Base-by-base conservation (phyloP, 35 echinoderm and acorn worm genomes). In the Chiridota heheva region DNA sequence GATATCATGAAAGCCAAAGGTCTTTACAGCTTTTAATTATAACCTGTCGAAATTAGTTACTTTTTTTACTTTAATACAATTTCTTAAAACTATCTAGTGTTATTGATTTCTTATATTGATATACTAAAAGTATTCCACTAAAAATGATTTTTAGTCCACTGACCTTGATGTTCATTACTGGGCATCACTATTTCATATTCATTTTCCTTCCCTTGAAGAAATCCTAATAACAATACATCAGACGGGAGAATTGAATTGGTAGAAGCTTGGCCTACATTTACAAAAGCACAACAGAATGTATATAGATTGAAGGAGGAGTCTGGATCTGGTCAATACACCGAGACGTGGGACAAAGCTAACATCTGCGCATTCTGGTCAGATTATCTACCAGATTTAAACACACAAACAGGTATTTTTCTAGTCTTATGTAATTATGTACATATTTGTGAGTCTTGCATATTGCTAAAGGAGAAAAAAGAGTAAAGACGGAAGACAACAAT, bases 321-420 rank as follows among this genome's bases (percentile, higher is more conserved):
- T 33, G 71, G 87, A 7, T 40, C 49, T 26, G 81, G 70, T 30
- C 51, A 38, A 15, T 4, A 30, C 13, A 34, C 62, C 1, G 83
- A 76, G 18, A 43, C 60, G 46, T 90, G 88, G 31, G 75, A 85
- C 8, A 61, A 64, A 42, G 76, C 80, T n/a, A 58, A 91, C 26
- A 42, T 60, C 33, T 97, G 93, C 46, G 84, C 80, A 20, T 97
- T 97, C 66, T 97, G 93, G 93, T 77, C 76, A 39, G 84, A 91
- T 10, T 91, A 97, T 55, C 51, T 87, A 57, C 88, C 93, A 17
- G 84, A 81, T 39, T 67, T 97, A 26, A 29, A 87, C 20, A 91
- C 84, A 22, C 84, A 90, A 75, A 97, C 93, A 84, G 84, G 93
- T 97, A 43, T 31, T 74, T 13, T 5, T 12, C 8, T 30, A 6